phyloP scores from a whole-genome alignment of 2,797 vertebrate genomes.

The Alosa sapidissima region DNA sequence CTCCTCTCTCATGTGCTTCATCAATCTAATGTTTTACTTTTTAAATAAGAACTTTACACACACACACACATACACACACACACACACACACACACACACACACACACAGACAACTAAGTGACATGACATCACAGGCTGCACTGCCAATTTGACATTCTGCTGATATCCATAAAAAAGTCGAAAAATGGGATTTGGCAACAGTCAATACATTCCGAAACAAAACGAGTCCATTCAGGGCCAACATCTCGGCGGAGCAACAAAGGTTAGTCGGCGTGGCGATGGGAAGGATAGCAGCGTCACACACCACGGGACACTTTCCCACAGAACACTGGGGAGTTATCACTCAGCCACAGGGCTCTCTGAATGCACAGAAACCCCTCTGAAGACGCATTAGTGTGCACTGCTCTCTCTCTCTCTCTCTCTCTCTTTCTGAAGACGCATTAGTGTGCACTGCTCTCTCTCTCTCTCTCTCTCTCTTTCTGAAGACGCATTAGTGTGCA shows the following conservation, averaged over 20 bases:
- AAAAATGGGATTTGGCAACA: not conserved
- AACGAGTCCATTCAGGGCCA: not conserved
- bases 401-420: conserved; percentile 62
- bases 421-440: conserved; percentile 61
- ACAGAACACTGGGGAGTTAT: conserved; percentile 28
- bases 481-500: conserved; percentile 21
- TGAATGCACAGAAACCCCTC: conserved; percentile 46
- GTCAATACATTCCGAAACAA: not conserved
- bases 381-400: conserved; percentile 64
- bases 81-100: not conserved
- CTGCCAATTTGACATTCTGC: not conserved
- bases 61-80: too few species aligned
- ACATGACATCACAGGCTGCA: not conserved
- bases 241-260: not conserved
- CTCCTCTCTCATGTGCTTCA: not conserved
- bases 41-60: too few species aligned
- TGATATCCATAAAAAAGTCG: not conserved
- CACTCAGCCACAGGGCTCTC: conserved; percentile 24
- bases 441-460: conserved; percentile 34
- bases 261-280: conserved; percentile 24
- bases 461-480: conserved; percentile 56
- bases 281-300: conserved; percentile 1
- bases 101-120: not conserved
- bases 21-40: too few species aligned
- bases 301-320: conserved; percentile 12